A percentile compares a stretch with the other conserved stretches of the same genome.
Evolutionary conservation across 2,888 invertebrate species (phyloP).

Genomic region (Sialis fuliginosa): DNA sequence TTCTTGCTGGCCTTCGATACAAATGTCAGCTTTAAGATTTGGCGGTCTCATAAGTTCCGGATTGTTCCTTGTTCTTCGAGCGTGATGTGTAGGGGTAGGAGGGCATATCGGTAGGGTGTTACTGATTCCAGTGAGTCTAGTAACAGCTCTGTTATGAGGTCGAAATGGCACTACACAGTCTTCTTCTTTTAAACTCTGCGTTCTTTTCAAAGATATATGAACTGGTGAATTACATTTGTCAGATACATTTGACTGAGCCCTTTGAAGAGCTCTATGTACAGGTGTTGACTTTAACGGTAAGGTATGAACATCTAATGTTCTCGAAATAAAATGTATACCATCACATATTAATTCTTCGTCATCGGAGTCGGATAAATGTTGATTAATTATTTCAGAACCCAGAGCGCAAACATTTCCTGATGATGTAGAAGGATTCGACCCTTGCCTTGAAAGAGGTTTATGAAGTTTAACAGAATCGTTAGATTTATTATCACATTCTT

Average conservation of each 20-base stretch:
- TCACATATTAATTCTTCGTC: conserved; percentile 8
- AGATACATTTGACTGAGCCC: conserved; percentile 4
- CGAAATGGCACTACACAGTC: conserved; percentile 20
- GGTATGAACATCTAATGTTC: conserved; percentile 4
- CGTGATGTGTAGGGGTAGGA: conserved; percentile 77
- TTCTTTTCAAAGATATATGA: conserved; percentile 7
- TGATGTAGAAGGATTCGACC: conserved; percentile 29
- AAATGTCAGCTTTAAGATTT: conserved; percentile 28
- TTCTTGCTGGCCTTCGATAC: conserved; percentile 17
- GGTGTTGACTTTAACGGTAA: conserved; percentile 10
- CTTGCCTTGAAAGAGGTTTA: conserved; percentile 48
- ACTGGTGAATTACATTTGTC: conserved; percentile 8
- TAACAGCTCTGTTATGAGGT: conserved; percentile 44
- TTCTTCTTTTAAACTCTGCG: conserved; percentile 4
- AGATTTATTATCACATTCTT: not conserved
- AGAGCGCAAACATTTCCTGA: not conserved
- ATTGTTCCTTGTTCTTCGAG: conserved; percentile 41
- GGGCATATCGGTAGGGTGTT: conserved; percentile 50
- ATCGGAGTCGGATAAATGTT: conserved; percentile 1
- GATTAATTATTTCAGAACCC: too few relatives aligned
- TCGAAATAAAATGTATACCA: conserved; percentile 4
- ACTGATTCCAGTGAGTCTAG: conserved; percentile 31
- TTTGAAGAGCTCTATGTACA: conserved; percentile 1
- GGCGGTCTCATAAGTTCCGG: conserved; percentile 23
- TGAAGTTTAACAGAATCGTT: conserved; percentile 34